phyloP scores from a whole-genome alignment of 2,797 vertebrate species.

The Eremophila alpestris region DNA sequence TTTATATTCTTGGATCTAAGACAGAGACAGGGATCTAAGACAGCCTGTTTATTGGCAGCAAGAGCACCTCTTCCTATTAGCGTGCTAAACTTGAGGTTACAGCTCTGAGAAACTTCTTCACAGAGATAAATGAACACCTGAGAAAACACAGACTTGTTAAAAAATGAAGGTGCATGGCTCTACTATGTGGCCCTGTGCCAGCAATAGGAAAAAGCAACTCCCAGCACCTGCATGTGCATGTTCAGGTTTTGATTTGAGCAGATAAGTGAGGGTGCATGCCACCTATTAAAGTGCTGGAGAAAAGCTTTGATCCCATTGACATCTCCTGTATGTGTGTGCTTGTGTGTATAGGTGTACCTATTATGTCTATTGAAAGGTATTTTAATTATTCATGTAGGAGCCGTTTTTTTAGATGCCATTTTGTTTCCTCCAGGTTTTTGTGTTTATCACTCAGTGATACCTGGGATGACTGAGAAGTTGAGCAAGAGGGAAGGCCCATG shows the following conservation, averaged over 20 bases:
- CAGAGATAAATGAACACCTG: slow-evolving; percentile 60
- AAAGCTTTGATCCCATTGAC: slow-evolving; percentile 61
- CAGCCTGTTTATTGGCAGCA: not conserved
- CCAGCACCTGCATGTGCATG: slow-evolving; percentile 43
- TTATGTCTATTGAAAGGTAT: slow-evolving; percentile 22
- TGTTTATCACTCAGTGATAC: slow-evolving; percentile 15
- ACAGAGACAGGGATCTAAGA: not conserved
- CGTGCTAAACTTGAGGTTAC: slow-evolving; percentile 9
- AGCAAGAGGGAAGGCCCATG: slow-evolving; percentile 6
- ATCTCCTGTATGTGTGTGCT: not conserved
- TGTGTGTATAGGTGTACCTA: slow-evolving; percentile 11
- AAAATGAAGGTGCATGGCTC: slow-evolving; percentile 29
- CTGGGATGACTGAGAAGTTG: slow-evolving; percentile 33
- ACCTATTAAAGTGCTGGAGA: slow-evolving; percentile 58
- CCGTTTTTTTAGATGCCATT: slow-evolving; percentile 2
- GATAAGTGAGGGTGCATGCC: slow-evolving; percentile 45
- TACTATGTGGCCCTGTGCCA: slow-evolving; percentile 49
- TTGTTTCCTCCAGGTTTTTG: slow-evolving; percentile 24
- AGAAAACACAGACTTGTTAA: slow-evolving; percentile 50
- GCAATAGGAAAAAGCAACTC: slow-evolving; percentile 40
- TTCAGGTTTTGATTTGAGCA: slow-evolving; percentile 44
- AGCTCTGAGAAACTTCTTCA: slow-evolving; percentile 30
- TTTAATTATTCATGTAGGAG: slow-evolving; percentile 9
- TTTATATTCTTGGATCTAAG: not conserved
- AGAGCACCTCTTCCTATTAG: not conserved